Evolutionary conservation across 2,888 invertebrate species (phyloP).

Genomic region (Hipparchia sbordonii): DNA sequence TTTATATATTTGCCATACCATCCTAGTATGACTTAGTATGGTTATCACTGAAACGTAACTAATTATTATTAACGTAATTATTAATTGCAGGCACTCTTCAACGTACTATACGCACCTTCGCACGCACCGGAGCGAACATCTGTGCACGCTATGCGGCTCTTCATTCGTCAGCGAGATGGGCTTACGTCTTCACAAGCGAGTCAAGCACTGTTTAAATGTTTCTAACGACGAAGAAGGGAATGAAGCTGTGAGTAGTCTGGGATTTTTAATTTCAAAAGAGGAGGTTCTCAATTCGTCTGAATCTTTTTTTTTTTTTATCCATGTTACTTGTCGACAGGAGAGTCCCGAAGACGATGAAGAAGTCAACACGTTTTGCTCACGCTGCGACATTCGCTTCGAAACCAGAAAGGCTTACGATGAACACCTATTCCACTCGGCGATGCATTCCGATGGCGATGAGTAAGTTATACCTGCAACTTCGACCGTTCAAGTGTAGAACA

Average conservation of each 20-base stretch:
- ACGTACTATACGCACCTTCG: slow-evolving; percentile 75
- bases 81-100: slow-evolving; percentile 57
- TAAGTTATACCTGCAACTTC: too few species aligned
- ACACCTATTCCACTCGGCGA: slow-evolving; percentile 66
- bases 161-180: slow-evolving; percentile 70
- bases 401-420: slow-evolving; percentile 65
- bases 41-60: too few species aligned
- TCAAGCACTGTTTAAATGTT: slow-evolving; percentile 56
- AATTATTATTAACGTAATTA: too few species aligned
- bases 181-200: slow-evolving; percentile 58
- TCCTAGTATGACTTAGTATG: too few species aligned
- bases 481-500: too few species aligned
- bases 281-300: too few species aligned
- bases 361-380: slow-evolving; percentile 60
- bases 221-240: not conserved
- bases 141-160: slow-evolving; percentile 67
- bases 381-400: slow-evolving; percentile 67
- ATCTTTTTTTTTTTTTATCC: too few species aligned
- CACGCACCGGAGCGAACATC: slow-evolving; percentile 64
- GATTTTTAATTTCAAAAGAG: too few species aligned
- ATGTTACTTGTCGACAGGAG: slow-evolving; percentile 46
- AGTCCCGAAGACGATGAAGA: slow-evolving; percentile 62
- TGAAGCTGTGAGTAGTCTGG: slow-evolving; percentile 49
- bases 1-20: not conserved
- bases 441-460: slow-evolving; percentile 57